These are phyloP conservation scores for Esox masquinongy DNA, from an alignment of 2,797 vertebrate genomes.

Conservation along the genomic window DNA sequence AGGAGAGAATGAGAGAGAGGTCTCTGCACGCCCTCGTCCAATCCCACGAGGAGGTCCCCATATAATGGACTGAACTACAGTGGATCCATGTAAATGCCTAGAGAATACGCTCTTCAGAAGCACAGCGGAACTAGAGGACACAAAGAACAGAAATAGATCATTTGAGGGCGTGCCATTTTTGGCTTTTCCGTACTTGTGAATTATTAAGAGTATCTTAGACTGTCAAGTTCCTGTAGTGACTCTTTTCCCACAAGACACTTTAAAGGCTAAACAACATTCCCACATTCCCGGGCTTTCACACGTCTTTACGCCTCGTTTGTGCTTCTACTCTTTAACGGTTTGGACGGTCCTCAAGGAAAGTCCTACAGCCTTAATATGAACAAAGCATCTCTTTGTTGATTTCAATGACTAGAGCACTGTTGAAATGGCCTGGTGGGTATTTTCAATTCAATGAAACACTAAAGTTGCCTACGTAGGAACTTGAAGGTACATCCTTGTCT, in stretches of 20 bases:
- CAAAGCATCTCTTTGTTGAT: background rate
- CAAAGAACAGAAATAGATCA: slow-evolving; percentile 49
- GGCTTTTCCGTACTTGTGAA: slow-evolving; percentile 52
- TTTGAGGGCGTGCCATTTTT: slow-evolving; percentile 45
- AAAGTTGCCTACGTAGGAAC: too few species aligned
- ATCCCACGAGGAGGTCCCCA: background rate
- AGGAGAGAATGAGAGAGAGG: too few species aligned
- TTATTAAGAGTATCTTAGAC: slow-evolving; percentile 56
- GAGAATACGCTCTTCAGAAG: slow-evolving; percentile 37
- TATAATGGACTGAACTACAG: slow-evolving; percentile 32
- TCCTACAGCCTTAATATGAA: background rate
- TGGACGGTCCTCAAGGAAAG: background rate
- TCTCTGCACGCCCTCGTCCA: too few species aligned
- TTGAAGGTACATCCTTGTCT: too few species aligned
- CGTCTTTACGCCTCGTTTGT: background rate
- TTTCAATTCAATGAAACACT: too few species aligned
- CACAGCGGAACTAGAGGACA: slow-evolving; percentile 22
- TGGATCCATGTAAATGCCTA: slow-evolving; percentile 16
- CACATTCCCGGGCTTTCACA: background rate
- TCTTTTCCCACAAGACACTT: slow-evolving; percentile 51
- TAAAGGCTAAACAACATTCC: slow-evolving; percentile 41
- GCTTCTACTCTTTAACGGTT: background rate
- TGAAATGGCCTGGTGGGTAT: too few species aligned
- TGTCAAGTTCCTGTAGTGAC: slow-evolving; percentile 46
- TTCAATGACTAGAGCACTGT: too few species aligned